These are phyloP conservation scores for Apaloderma vittatum DNA, from an alignment of 2,113 vertebrate species.

Conservation along the genomic window DNA sequence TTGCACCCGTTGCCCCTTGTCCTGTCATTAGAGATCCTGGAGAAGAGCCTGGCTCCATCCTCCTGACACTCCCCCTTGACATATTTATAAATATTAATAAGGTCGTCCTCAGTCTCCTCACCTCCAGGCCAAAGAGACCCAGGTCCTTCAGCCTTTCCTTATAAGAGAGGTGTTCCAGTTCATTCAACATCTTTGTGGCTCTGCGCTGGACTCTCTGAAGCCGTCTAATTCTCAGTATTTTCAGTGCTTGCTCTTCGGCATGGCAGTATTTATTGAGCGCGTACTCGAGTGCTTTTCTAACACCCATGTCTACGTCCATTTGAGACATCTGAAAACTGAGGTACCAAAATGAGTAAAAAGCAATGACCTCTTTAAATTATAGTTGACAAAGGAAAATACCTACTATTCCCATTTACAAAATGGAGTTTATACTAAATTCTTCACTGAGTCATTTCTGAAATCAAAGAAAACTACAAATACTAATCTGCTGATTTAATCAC, in stretches of 20 bases:
- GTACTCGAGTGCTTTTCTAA: not conserved
- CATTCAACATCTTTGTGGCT: too few species aligned
- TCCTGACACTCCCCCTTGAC: too few species aligned
- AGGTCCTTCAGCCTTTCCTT: too few species aligned
- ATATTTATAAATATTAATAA: too few species aligned
- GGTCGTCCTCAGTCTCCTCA: too few species aligned
- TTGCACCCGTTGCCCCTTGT: too few species aligned
- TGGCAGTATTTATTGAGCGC: not conserved
- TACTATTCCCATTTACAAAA: not conserved
- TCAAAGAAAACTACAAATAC: not conserved
- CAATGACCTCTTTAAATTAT: not conserved
- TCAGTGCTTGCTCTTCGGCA: not conserved
- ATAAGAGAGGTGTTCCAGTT: too few species aligned
- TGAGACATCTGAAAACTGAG: not conserved
- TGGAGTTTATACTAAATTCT: not conserved
- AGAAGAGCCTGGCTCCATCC: too few species aligned
- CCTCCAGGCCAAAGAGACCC: too few species aligned
- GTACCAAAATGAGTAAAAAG: not conserved
- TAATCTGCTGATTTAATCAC: not conserved
- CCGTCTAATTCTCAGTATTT: not conserved
- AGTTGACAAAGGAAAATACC: not conserved
- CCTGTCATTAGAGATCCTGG: too few species aligned
- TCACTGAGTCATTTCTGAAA: not conserved
- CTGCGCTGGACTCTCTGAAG: too few species aligned
- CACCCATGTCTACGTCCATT: not conserved